Base-by-base conservation (phyloP, 2,888 invertebrate species). In the Drosophila villosipedis region DNA sequence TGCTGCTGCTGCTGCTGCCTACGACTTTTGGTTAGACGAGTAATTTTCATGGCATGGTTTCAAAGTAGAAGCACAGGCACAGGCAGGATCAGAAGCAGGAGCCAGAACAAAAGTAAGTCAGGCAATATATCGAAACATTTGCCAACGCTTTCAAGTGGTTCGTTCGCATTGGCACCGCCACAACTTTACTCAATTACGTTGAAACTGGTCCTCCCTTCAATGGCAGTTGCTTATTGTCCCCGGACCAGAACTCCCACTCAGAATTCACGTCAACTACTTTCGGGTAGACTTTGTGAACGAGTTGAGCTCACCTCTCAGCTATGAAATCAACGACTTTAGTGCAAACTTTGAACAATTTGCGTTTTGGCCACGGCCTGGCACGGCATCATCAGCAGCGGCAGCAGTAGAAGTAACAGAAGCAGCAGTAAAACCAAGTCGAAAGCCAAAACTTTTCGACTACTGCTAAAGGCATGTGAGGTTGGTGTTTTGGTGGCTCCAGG, bases 311-410 rank as follows among this genome's bases (percentile, higher is more conserved):
- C 90, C 85, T 86, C 90, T 86, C 90, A 86, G 88, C 85, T 86
- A 90, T 90, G 90, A 90, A 86, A 86, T 86, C 85, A 86, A 86
- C 85, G 85, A 86, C 85, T 86, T 86, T 83, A 88, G 85, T 85
- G 83, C 87, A 88, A 88, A 88, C 87, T 88, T 88, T 88, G 80
- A 90, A 86, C 87, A 88, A 90, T 88, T 88, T 88, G 89, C 91
- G 87, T 89, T 88, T 87, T 90, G 85, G 85, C 85, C 80, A 85
- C 86, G 85, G 85, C 85, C 89, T 86, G 85, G 85, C 85, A 90
- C 83, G 77, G 77, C 70, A 66, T 33, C 35, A 53, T 28, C 54
- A 57, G 71, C 70, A 73, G 75, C 28, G n/a, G 75, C 10, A 52
- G 30, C 4, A 49, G 78, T 31, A 12, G 22, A 47, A 59, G 66